Evolutionary conservation across 2,888 invertebrate genomes (phyloP), one percentile per base, ranked within the genome.

Genomic region (Drosophila meridiana): DNA sequence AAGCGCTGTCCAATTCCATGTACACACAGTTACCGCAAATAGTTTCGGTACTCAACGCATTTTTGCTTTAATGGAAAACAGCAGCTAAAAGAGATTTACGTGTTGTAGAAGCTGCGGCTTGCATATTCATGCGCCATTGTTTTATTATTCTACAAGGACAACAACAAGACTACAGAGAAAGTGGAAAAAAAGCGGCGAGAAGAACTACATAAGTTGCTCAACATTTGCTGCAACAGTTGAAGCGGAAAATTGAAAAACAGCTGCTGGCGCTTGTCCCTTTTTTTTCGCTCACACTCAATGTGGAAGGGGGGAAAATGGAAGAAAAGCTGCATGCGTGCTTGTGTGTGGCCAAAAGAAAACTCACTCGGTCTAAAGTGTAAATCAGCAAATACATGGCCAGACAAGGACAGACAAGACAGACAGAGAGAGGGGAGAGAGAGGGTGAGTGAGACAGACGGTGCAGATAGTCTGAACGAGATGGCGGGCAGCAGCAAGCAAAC

Each of bases 161-260:
- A 42, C 38, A 60, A n/a, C 57, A 32, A 57, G 42, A 57, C 0
- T 11, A 13, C 5, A 42, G 11, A 40, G 11, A 30, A 42, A 11
- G 42, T 5, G 13, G 1, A 42, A 42, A 30, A 11, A 53, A 42
- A 28, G 8, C 8, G 43, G 32, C 63, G 55, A 11, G 11, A 42
- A 55, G 56, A 55, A 30, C 60, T 59, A 58, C 56, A 66, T 42
- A 60, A 71, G 63, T 64, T 60, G 55, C 72, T 80, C 58, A 80
- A 66, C 82, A 80, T 69, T 74, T 80, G 73, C 87, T 50, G 69
- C 77, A 76, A 65, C 87, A 78, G 87, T 90, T 87, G 87, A 90
- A 77, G 84, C 87, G 87, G 84, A 87, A 90, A 87, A 87, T 87
- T 87, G 89, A 87, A 87, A 90, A 90, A 81, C 90, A 79, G 90